Evolutionary conservation across 53 echinoderm and acorn worm species (phyloP).

Genomic region (Paelopatides confundens): DNA sequence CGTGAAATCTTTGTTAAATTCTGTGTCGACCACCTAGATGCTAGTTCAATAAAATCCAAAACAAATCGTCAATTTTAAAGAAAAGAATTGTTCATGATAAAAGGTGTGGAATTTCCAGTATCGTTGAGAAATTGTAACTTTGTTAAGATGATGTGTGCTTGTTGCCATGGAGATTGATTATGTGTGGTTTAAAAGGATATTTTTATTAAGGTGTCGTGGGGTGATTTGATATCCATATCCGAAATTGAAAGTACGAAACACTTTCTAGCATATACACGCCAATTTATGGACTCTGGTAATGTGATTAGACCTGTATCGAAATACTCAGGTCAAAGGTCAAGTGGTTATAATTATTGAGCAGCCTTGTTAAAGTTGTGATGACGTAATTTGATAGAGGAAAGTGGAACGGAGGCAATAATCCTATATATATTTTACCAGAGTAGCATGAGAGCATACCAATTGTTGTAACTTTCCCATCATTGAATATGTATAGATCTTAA

Average conservation of each 20-base stretch:
- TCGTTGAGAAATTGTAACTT: background rate
- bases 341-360: too few relatives aligned
- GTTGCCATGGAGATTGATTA: background rate
- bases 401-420: background rate
- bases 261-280: background rate
- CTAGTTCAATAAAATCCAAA: conserved; percentile 19
- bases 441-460: too few relatives aligned
- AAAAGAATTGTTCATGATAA: conserved; percentile 11
- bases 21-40: background rate
- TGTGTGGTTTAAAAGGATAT: background rate
- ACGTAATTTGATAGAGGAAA: background rate
- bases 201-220: background rate
- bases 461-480: too few relatives aligned
- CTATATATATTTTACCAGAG: too few relatives aligned
- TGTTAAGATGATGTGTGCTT: background rate
- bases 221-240: background rate
- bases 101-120: conserved; percentile 7
- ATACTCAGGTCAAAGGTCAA: background rate
- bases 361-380: too few relatives aligned
- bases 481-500: too few relatives aligned
- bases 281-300: background rate
- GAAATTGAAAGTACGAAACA: background rate
- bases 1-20: background rate
- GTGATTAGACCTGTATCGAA: background rate
- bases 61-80: background rate